Percentiles rank a stretch among this genome's conserved stretches.
Conservation (phyloP, 2,888 invertebrate genomes). For the Operophtera brumata region DNA sequence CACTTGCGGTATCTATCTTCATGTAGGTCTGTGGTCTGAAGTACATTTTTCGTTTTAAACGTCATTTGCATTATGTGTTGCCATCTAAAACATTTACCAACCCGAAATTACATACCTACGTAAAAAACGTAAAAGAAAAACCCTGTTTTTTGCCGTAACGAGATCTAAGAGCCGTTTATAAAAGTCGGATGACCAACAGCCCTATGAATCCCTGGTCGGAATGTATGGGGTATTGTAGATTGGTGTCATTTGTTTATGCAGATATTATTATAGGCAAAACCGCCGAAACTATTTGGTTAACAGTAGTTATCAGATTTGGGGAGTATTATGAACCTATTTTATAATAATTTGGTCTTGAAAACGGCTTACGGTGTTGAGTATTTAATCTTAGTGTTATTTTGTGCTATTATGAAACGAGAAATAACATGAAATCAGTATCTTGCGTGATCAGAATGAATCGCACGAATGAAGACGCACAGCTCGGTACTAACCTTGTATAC, state of each 20-base stretch:
- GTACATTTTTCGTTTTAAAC: no score
- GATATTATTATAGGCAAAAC: slow-evolving; percentile 23
- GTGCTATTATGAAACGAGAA: not conserved
- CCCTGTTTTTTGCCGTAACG: no score
- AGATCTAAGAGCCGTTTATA: not conserved
- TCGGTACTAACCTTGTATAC: no score
- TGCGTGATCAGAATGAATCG: no score
- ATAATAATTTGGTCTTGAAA: slow-evolving; percentile 17
- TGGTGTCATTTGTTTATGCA: slow-evolving; percentile 31
- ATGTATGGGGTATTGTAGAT: slow-evolving; percentile 29
- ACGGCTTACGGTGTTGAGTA: not conserved
- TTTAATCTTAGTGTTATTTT: not conserved
- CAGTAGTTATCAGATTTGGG: slow-evolving; percentile 20
- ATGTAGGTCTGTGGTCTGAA: no score
- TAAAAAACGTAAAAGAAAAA: no score
- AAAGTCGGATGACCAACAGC: slow-evolving; percentile 4
- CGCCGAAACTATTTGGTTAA: slow-evolving; percentile 14
- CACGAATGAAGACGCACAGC: no score
- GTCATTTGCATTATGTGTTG: no score
- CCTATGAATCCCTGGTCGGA: slow-evolving; percentile 22
- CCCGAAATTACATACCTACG: no score
- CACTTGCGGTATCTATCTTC: no score
- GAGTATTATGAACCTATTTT: slow-evolving; percentile 18
- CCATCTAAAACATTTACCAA: no score
- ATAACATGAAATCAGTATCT: no score